phyloP scores from a whole-genome alignment of 35 echinoderm and acorn worm species.

The Diadema setosum region DNA sequence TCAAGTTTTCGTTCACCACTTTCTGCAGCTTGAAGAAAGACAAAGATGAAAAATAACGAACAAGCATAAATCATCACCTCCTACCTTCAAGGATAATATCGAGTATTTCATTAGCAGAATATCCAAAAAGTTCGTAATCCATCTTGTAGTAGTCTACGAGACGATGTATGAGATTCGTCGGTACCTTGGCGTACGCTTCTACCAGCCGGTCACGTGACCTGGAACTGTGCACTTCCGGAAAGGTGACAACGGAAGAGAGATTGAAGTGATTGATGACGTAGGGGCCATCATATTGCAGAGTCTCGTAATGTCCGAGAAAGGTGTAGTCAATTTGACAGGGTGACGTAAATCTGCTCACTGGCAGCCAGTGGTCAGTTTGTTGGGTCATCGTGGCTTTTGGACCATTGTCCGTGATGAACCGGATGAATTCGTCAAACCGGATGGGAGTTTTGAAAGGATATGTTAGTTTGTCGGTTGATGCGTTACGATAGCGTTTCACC shows the following conservation, averaged over 20 bases:
- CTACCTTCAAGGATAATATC: neutral
- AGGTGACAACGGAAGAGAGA: neutral
- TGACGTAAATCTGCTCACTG: constrained; percentile 12
- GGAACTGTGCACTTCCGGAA: constrained; percentile 52
- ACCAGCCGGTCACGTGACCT: neutral
- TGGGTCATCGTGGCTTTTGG: neutral
- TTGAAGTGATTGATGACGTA: constrained; percentile 40
- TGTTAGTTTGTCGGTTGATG: neutral
- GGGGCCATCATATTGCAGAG: constrained; percentile 53
- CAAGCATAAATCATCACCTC: neutral
- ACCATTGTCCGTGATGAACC: constrained; percentile 45
- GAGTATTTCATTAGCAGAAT: neutral
- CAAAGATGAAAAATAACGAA: too few relatives aligned
- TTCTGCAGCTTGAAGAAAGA: too few relatives aligned
- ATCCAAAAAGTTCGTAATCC: constrained; percentile 62
- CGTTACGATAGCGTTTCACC: neutral
- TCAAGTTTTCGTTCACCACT: too few relatives aligned
- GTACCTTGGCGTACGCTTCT: constrained; percentile 16
- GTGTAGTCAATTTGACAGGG: constrained; percentile 50
- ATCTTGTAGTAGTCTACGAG: constrained; percentile 20
- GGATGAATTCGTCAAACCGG: constrained; percentile 57
- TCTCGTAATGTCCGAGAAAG: constrained; percentile 28
- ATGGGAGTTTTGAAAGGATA: neutral
- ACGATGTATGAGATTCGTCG: neutral
- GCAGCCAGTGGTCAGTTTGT: constrained; percentile 66